These are phyloP conservation scores for Sebastes diaconus DNA, from an alignment of 2,797 vertebrate genomes.

Conservation along the genomic window DNA sequence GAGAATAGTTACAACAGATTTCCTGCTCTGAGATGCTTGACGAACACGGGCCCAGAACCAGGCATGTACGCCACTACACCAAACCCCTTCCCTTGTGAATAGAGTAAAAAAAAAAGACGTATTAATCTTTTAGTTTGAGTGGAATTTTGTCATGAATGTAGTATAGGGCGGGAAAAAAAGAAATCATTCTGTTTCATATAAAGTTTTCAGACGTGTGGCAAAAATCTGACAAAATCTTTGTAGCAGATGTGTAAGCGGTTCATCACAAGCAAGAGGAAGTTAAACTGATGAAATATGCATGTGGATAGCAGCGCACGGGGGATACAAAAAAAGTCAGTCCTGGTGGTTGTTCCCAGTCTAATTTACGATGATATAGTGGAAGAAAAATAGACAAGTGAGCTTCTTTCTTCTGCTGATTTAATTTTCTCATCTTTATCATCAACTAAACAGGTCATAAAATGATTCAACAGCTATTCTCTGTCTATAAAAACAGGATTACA, in stretches of 20 bases:
- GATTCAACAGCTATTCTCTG: slow-evolving; percentile 1
- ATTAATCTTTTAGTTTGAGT: neutral
- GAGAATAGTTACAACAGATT: neutral
- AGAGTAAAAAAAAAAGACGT: neutral
- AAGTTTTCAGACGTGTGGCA: neutral
- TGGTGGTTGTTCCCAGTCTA: neutral
- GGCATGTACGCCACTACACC: too few relatives aligned
- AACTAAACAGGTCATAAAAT: slow-evolving; percentile 16
- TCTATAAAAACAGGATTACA: slow-evolving; percentile 19
- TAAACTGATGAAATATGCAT: slow-evolving; percentile 26
- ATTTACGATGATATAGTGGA: neutral
- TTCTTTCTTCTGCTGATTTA: neutral
- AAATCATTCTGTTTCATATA: neutral
- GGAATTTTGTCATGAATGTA: neutral
- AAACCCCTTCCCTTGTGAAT: neutral
- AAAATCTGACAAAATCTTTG: neutral
- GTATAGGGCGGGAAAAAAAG: neutral
- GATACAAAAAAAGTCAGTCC: neutral
- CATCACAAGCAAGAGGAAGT: neutral
- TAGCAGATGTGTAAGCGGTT: neutral
- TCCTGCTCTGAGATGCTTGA: neutral
- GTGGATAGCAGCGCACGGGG: neutral
- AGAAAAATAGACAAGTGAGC: neutral
- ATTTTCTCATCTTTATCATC: slow-evolving; percentile 19
- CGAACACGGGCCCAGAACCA: neutral